Base-by-base conservation (phyloP, 1,140 invertebrate genomes). In the Micrasema longulum region DNA sequence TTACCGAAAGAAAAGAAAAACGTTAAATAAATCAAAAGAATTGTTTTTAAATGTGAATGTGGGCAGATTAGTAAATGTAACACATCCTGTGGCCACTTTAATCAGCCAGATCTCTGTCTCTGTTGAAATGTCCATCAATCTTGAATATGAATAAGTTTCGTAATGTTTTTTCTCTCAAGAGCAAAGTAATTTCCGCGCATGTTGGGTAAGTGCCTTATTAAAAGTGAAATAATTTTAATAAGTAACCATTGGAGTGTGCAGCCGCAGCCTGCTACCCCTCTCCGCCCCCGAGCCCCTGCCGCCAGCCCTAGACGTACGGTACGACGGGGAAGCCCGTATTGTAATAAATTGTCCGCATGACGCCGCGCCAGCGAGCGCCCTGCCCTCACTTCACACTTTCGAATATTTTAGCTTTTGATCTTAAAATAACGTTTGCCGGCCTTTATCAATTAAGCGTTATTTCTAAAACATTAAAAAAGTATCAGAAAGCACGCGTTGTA, bases 171-270 rank as follows among this genome's bases (percentile, higher is more conserved):
- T 53, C 22, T n/a, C 26, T n/a, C 0, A 35, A 20, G 50, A 60
- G 12, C 7, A 41, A 22, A 43, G 55, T 41, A 38, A 60, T 60
- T 60, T 22, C n/a, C 26, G 7, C 36, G 1, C 14, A 10, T 5
- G 16, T 16, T 20, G 11, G 16, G 36, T 16, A 60, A 38, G 55
- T 41, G 16, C n/a, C 55, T 60, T 60, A 60, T 60, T 60, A 60
- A 60, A 38, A 20, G 14, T 41, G 36, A 41, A 41, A 60, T 60
- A 60, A 60, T 60, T 60, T 60, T 41, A 60, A 60, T 60, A 60
- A 60, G 55, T 41, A 60, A 18, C 36, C 55, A 60, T 60, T 20
- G 35, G 55, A 60, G 55, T 60, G 41, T 60, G 55, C 55, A 60
- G 18, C 55, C 55, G 55, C 55, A 60, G 16, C 14, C 55, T 23